These are phyloP conservation scores for Sciaenops ocellatus DNA, from an alignment of 2,797 vertebrate genomes.

Conservation along the genomic window DNA sequence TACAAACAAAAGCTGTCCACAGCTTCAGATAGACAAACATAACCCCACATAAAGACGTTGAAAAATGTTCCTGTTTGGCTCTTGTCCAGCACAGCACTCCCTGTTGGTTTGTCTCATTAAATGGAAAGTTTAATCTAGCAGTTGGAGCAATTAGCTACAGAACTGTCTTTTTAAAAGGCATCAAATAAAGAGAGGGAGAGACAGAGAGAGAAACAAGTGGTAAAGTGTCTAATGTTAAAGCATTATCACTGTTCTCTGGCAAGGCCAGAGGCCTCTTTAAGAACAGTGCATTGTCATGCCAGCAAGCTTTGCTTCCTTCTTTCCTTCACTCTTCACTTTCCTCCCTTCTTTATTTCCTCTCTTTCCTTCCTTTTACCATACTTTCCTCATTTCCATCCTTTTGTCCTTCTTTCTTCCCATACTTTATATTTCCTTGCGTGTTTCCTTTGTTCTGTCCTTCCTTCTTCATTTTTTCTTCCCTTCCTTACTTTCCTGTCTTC, in stretches of 20 bases:
- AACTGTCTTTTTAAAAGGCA: constrained; percentile 61
- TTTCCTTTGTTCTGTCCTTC: background rate
- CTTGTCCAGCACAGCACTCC: constrained; percentile 60
- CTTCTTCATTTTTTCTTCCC: background rate
- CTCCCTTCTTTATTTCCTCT: background rate
- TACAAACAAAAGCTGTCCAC: constrained; percentile 7
- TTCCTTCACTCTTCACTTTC: background rate
- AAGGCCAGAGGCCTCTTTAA: constrained; percentile 13
- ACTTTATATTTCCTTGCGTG: background rate
- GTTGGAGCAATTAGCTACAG: constrained; percentile 70
- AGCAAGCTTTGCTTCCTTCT: background rate
- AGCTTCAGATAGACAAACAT: constrained; percentile 22
- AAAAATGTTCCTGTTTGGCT: constrained; percentile 62
- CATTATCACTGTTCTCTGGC: constrained; percentile 4
- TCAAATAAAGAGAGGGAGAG: constrained; percentile 29
- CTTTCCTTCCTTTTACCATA: background rate
- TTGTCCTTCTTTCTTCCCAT: background rate
- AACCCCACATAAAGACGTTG: constrained; percentile 34
- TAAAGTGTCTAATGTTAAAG: constrained; percentile 6
- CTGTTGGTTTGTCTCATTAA: constrained; percentile 66
- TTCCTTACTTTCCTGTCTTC: background rate
- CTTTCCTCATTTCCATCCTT: background rate
- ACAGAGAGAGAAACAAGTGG: constrained; percentile 19
- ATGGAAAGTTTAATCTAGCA: constrained; percentile 71
- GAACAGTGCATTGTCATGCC: background rate